Evolutionary conservation across 2,888 invertebrate species (phyloP).

Genomic region (Disparrhopalites patrizii): DNA sequence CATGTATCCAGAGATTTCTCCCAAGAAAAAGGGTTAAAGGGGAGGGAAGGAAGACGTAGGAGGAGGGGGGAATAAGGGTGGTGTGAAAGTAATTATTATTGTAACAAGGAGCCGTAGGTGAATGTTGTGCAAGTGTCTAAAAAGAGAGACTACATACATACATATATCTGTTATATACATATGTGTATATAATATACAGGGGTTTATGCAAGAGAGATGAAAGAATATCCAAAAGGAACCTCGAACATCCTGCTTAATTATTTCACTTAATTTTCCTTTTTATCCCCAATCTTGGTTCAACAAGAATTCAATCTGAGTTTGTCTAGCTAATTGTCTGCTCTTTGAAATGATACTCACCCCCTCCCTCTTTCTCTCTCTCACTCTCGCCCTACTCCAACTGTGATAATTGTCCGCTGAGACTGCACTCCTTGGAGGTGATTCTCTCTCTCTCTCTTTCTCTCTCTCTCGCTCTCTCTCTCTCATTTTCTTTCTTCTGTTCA

Average conservation of each 20-base stretch:
- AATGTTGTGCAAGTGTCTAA: too few species aligned
- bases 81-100: too few species aligned
- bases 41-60: too few species aligned
- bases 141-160: too few species aligned
- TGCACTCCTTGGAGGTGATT: slow-evolving; percentile 27
- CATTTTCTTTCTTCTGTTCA: background rate
- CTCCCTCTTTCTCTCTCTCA: background rate
- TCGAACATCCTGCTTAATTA: slow-evolving; percentile 18
- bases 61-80: too few species aligned
- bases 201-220: too few species aligned
- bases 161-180: too few species aligned
- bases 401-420: slow-evolving; percentile 27
- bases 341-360: slow-evolving; percentile 1
- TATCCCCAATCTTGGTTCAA: slow-evolving; percentile 17
- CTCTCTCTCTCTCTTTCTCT: too few species aligned
- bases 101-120: too few species aligned
- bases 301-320: slow-evolving; percentile 2
- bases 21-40: too few species aligned
- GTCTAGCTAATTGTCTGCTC: slow-evolving; percentile 21
- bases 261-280: slow-evolving; percentile 29
- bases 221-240: background rate
- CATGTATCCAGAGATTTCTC: too few species aligned
- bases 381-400: slow-evolving; percentile 25
- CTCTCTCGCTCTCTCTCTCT: background rate
- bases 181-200: too few species aligned